Evolutionary conservation across 2,797 vertebrate species (phyloP).

Genomic region (Cygnus olor): DNA sequence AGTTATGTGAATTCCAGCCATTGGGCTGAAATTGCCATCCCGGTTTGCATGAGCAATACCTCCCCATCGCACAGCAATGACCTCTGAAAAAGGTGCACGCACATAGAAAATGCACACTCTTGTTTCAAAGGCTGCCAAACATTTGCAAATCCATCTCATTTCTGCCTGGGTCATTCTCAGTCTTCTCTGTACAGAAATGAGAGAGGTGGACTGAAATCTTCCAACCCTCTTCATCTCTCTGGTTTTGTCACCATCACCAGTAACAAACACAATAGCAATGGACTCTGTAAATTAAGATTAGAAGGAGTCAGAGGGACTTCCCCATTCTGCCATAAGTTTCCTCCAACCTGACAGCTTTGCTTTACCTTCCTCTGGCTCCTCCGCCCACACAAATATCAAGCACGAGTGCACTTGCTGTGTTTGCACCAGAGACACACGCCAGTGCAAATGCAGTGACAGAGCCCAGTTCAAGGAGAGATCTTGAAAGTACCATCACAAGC

Average conservation of each 20-base stretch:
- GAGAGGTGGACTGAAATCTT: not conserved
- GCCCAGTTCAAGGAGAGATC: not conserved
- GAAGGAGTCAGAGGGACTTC: not conserved
- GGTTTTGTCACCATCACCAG: not conserved
- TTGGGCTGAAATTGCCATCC: conserved; percentile 18
- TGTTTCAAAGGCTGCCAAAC: not conserved
- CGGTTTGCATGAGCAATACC: not conserved
- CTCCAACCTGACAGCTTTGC: not conserved
- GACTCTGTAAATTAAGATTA: not conserved
- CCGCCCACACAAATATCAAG: not conserved
- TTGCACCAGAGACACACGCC: accelerated
- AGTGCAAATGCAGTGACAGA: not conserved
- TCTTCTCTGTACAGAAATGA: not conserved
- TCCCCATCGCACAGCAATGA: not conserved
- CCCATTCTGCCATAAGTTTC: not conserved
- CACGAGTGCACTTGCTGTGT: accelerated
- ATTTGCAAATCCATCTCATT: conserved; percentile 9
- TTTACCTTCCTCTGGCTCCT: not conserved
- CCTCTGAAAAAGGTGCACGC: not conserved
- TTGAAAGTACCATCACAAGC: not conserved
- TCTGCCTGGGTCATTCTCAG: not conserved
- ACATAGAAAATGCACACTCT: not conserved
- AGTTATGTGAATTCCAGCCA: conserved; percentile 26
- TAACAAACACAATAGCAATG: not conserved
- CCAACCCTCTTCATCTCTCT: not conserved